These are phyloP conservation scores for Ichneumoninae sp. DNA, from an alignment of 2,888 invertebrate species.

Conservation along the genomic window DNA sequence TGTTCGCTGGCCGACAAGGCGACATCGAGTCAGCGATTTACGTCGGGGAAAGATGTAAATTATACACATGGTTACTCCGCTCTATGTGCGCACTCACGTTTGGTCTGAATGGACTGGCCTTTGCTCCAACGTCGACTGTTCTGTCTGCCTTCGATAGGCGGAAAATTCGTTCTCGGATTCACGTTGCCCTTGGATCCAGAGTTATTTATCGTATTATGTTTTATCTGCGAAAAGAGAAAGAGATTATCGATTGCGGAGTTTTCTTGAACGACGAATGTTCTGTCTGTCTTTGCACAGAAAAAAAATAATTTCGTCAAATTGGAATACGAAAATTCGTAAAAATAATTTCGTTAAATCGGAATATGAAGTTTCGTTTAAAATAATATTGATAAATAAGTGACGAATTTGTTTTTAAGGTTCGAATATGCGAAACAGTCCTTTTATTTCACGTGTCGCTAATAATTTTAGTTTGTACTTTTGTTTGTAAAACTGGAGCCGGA, in stretches of 20 bases:
- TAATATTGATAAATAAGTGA: too few species aligned
- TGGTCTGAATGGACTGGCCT: constrained; percentile 53
- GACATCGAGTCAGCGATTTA: constrained; percentile 62
- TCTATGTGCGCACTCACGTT: constrained; percentile 27
- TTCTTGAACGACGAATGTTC: neutral
- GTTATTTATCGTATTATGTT: constrained; percentile 5
- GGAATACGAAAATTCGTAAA: too few species aligned
- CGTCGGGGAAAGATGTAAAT: constrained; percentile 62
- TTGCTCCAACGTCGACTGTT: neutral
- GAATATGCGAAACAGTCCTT: too few species aligned
- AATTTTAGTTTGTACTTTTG: too few species aligned
- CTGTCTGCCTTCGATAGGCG: neutral
- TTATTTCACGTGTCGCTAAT: too few species aligned
- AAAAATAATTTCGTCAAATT: too few species aligned
- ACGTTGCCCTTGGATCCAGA: neutral
- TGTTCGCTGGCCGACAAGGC: constrained; percentile 54
- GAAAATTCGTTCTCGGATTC: constrained; percentile 5
- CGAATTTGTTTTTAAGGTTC: too few species aligned
- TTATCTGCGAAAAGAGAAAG: neutral
- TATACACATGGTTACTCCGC: constrained; percentile 28
- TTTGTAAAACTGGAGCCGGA: too few species aligned
- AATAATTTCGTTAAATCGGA: too few species aligned
- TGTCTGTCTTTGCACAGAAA: neutral
- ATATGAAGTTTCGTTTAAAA: too few species aligned
- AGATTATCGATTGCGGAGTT: neutral